Base-by-base conservation (phyloP, 2,888 invertebrate species). In the Gasteruption jaculator region DNA sequence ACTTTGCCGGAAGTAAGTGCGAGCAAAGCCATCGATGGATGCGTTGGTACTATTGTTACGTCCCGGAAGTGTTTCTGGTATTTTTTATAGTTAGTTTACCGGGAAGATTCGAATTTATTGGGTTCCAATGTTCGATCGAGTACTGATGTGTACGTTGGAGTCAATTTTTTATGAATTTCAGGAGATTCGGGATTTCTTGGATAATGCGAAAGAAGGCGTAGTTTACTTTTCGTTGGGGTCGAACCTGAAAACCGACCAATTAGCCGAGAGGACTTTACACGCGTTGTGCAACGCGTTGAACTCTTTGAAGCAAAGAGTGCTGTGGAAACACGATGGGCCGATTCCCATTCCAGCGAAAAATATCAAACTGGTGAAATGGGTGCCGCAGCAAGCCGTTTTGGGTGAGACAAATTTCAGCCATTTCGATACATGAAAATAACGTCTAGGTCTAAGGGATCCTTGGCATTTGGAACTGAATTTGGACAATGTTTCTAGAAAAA, bases 221-320 rank as follows among this genome's bases (percentile, higher is more conserved):
- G 63, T 73, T 57, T 69, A 68, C 53, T 70, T 72, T 53, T 71
- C 71, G 43, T 56, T 72, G 42, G 72, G 72, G 21, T 71, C 71
- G 38, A 70, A 71, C 52, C 62, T 72, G 47, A 62, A 68, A 56
- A 66, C 61, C 45, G 59, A 63, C 51, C 65, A 69, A 45, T 51
- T 71, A 57, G 60, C 68, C 16, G 52, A 44, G 22, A 52, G 49
- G 19, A 53, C 61, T 53, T 56, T 65, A 50, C 53, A 57, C 42
- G 57, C 60, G 43, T 55, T 71, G 45, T 56, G 61, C 42, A 53
- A 58, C 43, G 66, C 60, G 33, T 63, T 72, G 40, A 52, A 63
- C 45, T 62, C 66, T 46, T 52, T 72, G 43, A 56, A 60, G 53
- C 68, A 70, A 56, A 64, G 60, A 56, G 65, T 72, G 46, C 52